Evolutionary conservation across 2,113 vertebrate genomes (phyloP), one percentile per base, ranked within the genome.

Genomic region (Indri indri): DNA sequence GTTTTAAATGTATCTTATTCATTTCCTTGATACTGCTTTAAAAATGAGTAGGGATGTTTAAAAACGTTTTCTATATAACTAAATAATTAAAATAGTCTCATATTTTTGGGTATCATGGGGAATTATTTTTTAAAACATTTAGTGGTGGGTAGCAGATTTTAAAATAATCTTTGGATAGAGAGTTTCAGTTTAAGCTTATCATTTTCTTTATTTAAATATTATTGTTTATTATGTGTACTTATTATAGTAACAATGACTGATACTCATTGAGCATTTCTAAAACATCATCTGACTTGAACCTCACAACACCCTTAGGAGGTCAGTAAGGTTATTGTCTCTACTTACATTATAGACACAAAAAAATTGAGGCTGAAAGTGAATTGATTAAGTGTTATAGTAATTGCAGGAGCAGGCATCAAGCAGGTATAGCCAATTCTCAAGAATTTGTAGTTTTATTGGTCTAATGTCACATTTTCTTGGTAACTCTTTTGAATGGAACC

Each of bases 121-220:
- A n/a, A n/a, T n/a, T n/a, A n/a, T n/a, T n/a, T n/a, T n/a, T n/a
- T n/a, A n/a, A n/a, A n/a, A n/a, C n/a, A n/a, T n/a, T n/a, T n/a
- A n/a, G n/a, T n/a, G n/a, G n/a, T n/a, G n/a, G n/a, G n/a, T n/a
- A n/a, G n/a, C n/a, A n/a, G n/a, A n/a, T n/a, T n/a, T n/a, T n/a
- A n/a, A n/a, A n/a, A n/a, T n/a, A n/a, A n/a, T n/a, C n/a, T n/a
- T n/a, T n/a, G n/a, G n/a, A n/a, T 42, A 42, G 40, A 42, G 40
- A 17, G 52, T 47, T 47, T 47, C 47, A 47, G 47, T 47, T 47
- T 47, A 47, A 6, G 47, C 47, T 47, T 47, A 74, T 66, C 20
- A 59, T 91, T 94, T 93, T 96, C 23, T 77, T n/a, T 76, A 45
- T 91, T 87, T 76, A 88, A 68, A 82, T 83, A 71, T 47, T 25